phyloP scores from a whole-genome alignment of 2,888 invertebrate species.

The Pelosia muscerda region DNA sequence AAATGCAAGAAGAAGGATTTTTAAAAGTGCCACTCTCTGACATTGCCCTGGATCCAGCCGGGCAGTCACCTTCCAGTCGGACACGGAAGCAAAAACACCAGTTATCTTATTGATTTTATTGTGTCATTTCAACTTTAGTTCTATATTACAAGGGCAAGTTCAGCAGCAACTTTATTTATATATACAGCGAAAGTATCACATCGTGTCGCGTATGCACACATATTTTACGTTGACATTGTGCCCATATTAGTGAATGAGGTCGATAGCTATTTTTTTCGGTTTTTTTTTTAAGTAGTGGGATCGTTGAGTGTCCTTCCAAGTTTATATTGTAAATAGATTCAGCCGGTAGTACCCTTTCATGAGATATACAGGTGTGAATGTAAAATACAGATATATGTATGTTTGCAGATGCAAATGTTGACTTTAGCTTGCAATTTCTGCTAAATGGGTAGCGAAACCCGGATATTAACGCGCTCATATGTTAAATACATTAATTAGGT shows the following conservation, averaged over 20 bases:
- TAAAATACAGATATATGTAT: background rate
- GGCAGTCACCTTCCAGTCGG: constrained; percentile 74
- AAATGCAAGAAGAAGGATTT: constrained; percentile 56
- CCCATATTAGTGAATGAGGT: constrained; percentile 44
- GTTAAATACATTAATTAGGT: too few species aligned
- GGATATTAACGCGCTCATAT: too few species aligned
- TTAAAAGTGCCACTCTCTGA: constrained; percentile 68
- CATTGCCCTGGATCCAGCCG: constrained; percentile 71
- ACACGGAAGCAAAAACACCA: constrained; percentile 58
- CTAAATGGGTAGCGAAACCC: too few species aligned
- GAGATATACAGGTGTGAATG: background rate
- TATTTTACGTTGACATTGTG: constrained; percentile 49
- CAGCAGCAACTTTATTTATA: constrained; percentile 43
- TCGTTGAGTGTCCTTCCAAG: constrained; percentile 8
- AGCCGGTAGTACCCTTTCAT: background rate
- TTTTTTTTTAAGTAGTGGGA: constrained; percentile 2
- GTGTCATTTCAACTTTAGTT: constrained; percentile 45
- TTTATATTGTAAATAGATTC: background rate
- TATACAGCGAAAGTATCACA: constrained; percentile 47
- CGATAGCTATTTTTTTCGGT: constrained; percentile 24
- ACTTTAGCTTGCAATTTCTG: background rate
- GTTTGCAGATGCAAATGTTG: background rate
- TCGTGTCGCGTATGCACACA: constrained; percentile 23
- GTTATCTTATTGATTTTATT: constrained; percentile 51
- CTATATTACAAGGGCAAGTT: constrained; percentile 59